phyloP scores from a whole-genome alignment of 2,888 invertebrate species.

The Ashinkailepas kermadecensis region DNA sequence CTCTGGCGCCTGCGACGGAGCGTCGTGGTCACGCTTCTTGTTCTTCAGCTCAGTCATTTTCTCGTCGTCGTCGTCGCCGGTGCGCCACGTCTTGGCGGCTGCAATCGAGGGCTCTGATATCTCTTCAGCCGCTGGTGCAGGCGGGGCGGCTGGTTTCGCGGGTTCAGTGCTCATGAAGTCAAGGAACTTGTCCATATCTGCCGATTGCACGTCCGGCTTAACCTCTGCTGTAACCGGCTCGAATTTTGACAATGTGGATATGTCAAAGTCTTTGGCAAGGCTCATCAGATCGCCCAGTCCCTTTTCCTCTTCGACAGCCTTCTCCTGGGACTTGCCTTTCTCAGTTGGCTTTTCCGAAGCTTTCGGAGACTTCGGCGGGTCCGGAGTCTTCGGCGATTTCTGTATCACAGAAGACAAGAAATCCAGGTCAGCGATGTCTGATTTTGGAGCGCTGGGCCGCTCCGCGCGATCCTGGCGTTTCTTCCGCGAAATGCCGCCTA shows the following conservation, averaged over 20 bases:
- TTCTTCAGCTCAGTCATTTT: slow-evolving; percentile 11
- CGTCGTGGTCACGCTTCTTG: background rate
- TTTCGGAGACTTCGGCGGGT: background rate
- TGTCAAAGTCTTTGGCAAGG: background rate
- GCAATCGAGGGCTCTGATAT: background rate
- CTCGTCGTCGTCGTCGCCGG: slow-evolving; percentile 16
- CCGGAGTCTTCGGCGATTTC: background rate
- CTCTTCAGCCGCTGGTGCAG: background rate
- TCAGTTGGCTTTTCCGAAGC: background rate
- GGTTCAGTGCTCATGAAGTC: background rate
- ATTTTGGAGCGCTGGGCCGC: background rate
- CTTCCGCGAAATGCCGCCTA: slow-evolving; percentile 17
- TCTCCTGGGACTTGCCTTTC: background rate
- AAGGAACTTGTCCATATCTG: slow-evolving; percentile 8
- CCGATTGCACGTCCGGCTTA: background rate
- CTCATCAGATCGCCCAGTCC: background rate
- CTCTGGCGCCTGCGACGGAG: background rate
- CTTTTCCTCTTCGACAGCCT: background rate
- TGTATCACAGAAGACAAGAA: background rate
- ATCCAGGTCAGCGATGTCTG: background rate
- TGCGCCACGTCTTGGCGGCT: background rate
- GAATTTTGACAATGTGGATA: background rate
- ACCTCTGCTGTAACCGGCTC: background rate
- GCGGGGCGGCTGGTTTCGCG: background rate
- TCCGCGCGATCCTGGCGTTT: background rate